phyloP scores from a whole-genome alignment of 2,888 invertebrate species.

The Linnaemya vulpina region DNA sequence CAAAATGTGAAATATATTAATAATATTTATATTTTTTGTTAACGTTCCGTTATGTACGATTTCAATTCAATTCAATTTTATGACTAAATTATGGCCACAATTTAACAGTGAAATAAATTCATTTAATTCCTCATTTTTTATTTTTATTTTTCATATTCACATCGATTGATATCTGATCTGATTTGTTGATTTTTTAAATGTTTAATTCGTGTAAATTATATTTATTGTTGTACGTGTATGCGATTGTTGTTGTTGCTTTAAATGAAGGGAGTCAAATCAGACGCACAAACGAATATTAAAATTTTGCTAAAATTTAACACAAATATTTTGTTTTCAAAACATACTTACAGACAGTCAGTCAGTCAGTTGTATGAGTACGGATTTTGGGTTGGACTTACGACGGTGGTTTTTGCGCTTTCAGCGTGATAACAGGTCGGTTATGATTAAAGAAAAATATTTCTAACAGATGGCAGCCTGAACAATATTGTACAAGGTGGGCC shows the following conservation, averaged over 20 bases:
- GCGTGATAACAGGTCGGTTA: neutral
- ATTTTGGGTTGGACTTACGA: neutral
- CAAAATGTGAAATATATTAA: constrained; percentile 27
- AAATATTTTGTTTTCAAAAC: constrained; percentile 50
- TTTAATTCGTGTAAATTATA: constrained; percentile 69
- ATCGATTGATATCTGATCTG: constrained; percentile 64
- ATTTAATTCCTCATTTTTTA: constrained; percentile 54
- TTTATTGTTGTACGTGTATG: constrained; percentile 53
- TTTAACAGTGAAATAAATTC: constrained; percentile 70
- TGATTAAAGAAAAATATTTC: neutral
- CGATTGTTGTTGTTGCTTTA: constrained; percentile 17
- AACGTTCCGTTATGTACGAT: constrained; percentile 59
- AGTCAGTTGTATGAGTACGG: neutral
- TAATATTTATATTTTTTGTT: constrained; percentile 32
- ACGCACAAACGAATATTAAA: constrained; percentile 6
- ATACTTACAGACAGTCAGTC: neutral
- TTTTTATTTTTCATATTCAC: constrained; percentile 32
- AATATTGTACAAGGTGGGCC: too few species aligned
- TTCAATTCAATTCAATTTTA: constrained; percentile 65
- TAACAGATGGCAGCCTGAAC: neutral
- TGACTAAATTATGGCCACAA: constrained; percentile 66
- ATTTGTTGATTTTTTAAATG: constrained; percentile 70
- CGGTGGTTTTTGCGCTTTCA: neutral
- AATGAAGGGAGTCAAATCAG: constrained; percentile 38
- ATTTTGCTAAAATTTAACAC: constrained; percentile 67